Evolutionary conservation across 2,113 vertebrate genomes (phyloP).

Genomic region (Grammomys dolichurus): DNA sequence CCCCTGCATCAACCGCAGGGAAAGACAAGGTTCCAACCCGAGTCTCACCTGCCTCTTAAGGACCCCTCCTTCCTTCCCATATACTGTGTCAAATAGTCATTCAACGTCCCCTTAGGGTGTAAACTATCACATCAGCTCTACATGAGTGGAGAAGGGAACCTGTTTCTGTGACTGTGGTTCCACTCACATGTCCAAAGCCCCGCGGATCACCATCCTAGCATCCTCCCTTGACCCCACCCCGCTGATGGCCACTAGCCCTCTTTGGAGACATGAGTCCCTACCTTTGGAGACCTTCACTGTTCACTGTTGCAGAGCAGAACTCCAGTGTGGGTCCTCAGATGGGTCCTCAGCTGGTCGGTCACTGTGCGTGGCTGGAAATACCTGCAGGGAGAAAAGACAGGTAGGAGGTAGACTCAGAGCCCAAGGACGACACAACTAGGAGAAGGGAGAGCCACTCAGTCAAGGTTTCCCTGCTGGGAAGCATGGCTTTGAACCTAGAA

Average conservation of each 20-base stretch:
- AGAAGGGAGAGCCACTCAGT: background rate
- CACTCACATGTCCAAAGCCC: background rate
- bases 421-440: background rate
- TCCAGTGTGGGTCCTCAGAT: background rate
- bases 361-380: background rate
- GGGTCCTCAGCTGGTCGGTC: background rate
- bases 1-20: too few species aligned
- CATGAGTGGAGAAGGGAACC: background rate
- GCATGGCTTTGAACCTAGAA: background rate
- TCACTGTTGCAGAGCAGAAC: background rate
- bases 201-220: too few species aligned
- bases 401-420: background rate
- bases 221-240: background rate
- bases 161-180: background rate
- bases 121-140: background rate
- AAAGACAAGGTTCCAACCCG: background rate
- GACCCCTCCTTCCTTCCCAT: background rate
- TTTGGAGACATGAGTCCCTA: background rate
- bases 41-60: background rate
- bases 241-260: background rate
- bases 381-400: background rate
- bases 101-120: background rate
- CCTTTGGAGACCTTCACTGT: background rate
- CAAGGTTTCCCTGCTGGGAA: background rate
- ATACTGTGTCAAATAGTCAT: background rate